Conservation (phyloP, 2,888 invertebrate genomes). For the Griposia aprilina region DNA sequence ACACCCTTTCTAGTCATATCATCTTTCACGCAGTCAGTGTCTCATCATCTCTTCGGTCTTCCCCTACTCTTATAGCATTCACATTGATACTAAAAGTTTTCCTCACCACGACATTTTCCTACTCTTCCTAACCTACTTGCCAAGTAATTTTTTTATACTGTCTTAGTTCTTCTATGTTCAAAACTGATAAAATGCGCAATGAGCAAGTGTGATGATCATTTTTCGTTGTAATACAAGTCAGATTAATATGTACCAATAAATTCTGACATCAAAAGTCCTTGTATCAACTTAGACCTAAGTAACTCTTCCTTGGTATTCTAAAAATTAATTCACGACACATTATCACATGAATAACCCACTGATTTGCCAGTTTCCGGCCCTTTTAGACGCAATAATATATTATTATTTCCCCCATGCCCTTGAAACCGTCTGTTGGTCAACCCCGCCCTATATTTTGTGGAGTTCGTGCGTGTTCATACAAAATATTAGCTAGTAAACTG, state of each 20-base stretch:
- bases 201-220: not conserved
- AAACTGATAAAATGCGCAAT: not conserved
- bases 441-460: slow-evolving; percentile 73
- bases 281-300: not conserved
- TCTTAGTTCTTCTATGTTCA: not conserved
- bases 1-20: not conserved
- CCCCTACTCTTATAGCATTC: not conserved
- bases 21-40: not conserved
- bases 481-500: slow-evolving; percentile 64
- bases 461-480: slow-evolving; percentile 72
- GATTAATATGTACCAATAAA: not conserved
- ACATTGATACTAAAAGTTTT: not conserved
- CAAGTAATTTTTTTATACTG: not conserved
- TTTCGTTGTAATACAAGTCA: not conserved
- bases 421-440: slow-evolving; percentile 66
- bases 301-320: slow-evolving; percentile 13
- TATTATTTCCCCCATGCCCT: slow-evolving; percentile 75
- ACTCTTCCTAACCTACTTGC: not conserved
- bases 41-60: not conserved
- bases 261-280: not conserved
- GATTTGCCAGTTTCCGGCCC: slow-evolving; percentile 70
- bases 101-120: not conserved
- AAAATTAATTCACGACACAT: slow-evolving; percentile 65
- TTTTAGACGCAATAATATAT: slow-evolving; percentile 72
- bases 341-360: slow-evolving; percentile 66